Evolutionary conservation across 1,140 invertebrate species (phyloP).

Genomic region (Tenebrio molitor): DNA sequence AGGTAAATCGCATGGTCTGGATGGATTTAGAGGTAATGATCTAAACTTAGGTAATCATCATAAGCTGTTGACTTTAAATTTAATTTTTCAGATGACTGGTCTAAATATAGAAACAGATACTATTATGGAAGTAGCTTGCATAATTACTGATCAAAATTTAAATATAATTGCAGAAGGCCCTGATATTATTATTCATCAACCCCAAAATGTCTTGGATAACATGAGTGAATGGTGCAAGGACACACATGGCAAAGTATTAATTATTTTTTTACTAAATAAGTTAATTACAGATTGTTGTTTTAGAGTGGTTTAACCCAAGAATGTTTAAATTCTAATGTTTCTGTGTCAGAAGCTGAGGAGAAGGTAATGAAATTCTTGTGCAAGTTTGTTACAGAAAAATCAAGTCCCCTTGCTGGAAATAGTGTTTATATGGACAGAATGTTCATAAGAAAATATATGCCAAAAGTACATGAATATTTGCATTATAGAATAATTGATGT

Average conservation of each 20-base stretch:
- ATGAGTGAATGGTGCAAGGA: slow-evolving; percentile 89
- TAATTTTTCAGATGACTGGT: slow-evolving; percentile 64
- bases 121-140: slow-evolving; percentile 90
- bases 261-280: slow-evolving; percentile 10
- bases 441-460: slow-evolving; percentile 85
- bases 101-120: slow-evolving; percentile 82
- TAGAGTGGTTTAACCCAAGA: slow-evolving; percentile 83
- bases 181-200: slow-evolving; percentile 86
- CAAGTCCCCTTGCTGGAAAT: slow-evolving; percentile 88
- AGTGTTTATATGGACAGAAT: slow-evolving; percentile 88
- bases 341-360: slow-evolving; percentile 77
- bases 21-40: slow-evolving; percentile 65
- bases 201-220: slow-evolving; percentile 77
- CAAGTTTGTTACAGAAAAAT: slow-evolving; percentile 74
- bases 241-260: slow-evolving; percentile 79
- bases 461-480: slow-evolving; percentile 80
- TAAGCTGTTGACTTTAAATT: slow-evolving; percentile 22
- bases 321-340: slow-evolving; percentile 77
- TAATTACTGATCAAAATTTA: slow-evolving; percentile 87
- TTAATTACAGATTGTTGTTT: slow-evolving; percentile 58
- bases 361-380: slow-evolving; percentile 81
- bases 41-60: slow-evolving; percentile 4
- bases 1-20: slow-evolving; percentile 63
- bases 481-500: slow-evolving; percentile 97
- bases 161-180: slow-evolving; percentile 84